phyloP scores from a whole-genome alignment of 2,797 vertebrate genomes.

The Pangasius krempfi region DNA sequence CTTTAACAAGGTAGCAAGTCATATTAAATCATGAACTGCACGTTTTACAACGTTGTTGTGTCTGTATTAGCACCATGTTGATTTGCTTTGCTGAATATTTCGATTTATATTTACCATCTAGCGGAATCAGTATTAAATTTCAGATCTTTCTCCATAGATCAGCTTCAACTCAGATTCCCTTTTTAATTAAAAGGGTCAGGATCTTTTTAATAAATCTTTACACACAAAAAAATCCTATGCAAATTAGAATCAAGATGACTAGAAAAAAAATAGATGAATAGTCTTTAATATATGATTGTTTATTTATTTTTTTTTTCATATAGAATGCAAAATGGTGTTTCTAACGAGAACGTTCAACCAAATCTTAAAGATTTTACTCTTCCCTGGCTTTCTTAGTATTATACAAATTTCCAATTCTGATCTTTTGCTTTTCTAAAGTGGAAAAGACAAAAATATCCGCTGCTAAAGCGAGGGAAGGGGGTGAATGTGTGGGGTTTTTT shows the following conservation, averaged over 20 bases:
- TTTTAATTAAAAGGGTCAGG: conserved; percentile 25
- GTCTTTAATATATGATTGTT: not conserved
- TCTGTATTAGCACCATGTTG: not conserved
- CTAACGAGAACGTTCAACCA: not conserved
- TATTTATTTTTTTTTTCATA: not conserved
- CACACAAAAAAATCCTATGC: conserved; percentile 49
- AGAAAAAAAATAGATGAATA: not conserved
- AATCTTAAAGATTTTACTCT: not conserved
- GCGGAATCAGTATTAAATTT: conserved; percentile 37
- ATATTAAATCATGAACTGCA: conserved; percentile 6
- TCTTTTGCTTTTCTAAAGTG: not conserved
- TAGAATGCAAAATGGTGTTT: not conserved
- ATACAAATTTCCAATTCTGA: not conserved
- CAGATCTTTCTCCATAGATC: conserved; percentile 30
- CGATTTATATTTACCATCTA: not conserved
- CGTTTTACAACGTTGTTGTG: not conserved
- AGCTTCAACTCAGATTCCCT: not conserved
- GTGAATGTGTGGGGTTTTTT: not conserved
- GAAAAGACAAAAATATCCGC: not conserved
- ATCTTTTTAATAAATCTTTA: conserved; percentile 34
- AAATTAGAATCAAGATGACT: conserved; percentile 48
- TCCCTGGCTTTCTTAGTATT: not conserved
- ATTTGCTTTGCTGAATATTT: conserved; percentile 1
- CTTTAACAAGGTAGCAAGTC: conserved; percentile 27
- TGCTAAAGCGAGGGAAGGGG: not conserved